Evolutionary conservation across 2,113 vertebrate genomes (phyloP), one percentile per base, ranked within the genome.

Genomic region (Amphilophus citrinellus): DNA sequence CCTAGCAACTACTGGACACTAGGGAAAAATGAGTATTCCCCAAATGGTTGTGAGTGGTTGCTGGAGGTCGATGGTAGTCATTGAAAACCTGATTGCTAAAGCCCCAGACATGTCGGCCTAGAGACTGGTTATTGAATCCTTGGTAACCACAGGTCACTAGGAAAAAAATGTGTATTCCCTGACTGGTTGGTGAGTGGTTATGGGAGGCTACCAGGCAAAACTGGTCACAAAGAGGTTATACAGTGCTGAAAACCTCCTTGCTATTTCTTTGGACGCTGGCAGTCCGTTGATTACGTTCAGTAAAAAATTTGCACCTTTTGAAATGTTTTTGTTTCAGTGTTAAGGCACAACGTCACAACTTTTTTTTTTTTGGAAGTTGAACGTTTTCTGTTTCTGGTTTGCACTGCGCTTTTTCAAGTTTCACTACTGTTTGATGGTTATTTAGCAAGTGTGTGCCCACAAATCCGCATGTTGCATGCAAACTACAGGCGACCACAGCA

Each of bases 391-490:
- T 47, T 68, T 27, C 63, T 47, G 14, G 39, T 68, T 68, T 47
- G 65, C 65, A 4, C 47, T 27, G 22, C 42, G 30, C 14, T 68
- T 47, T 47, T 68, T 10, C 0, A 27, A 27, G 65, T 10, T 27
- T 68, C 22, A 47, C 14, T 68, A 42, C 39, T 47, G 65, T 27
- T 68, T 68, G 13, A 39, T 47, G 63, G 63, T 68, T 47, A 68
- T 39, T 68, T 68, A 68, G n/a, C 15, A 44, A 66, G 14, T 68
- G 14, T 68, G 44, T 47, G 22, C 22, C n/a, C 39, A 68, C 22
- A 47, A 47, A 68, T 47, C 1, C 1, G 5, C 1, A 0, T 47
- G 22, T 68, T 68, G 10, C 44, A 68, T 27, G 39, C 22, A 68
- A 47, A 27, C 8, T 47, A 68, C 14, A 27, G 39, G 39, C 27